A percentile compares a stretch with the other conserved stretches of the same genome.
Evolutionary conservation across 2,888 invertebrate genomes (phyloP).

Genomic region (Pasiphila rectangulata): DNA sequence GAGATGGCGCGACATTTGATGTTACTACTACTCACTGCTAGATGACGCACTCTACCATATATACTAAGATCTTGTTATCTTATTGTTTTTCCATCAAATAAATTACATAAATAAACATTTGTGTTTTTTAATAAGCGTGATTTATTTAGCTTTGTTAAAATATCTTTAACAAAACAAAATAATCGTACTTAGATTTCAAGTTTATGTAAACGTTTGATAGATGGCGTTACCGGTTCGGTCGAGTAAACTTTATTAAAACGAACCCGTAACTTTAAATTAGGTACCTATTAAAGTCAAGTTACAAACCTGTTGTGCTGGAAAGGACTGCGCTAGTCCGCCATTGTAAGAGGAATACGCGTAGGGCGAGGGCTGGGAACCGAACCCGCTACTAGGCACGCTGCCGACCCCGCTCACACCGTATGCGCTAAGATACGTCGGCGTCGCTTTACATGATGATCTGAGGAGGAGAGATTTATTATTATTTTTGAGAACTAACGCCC

Average conservation of each 20-base stretch:
- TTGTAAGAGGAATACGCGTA: constrained; percentile 80
- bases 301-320: constrained; percentile 81
- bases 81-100: no score
- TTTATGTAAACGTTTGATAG: neutral
- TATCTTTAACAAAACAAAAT: no score
- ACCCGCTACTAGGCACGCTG: constrained; percentile 67
- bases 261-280: no score
- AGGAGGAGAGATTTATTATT: neutral
- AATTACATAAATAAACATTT: no score
- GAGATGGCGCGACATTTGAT: constrained; percentile 4
- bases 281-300: neutral
- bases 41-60: no score
- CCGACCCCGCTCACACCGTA: constrained; percentile 74
- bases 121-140: no score
- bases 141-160: no score
- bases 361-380: constrained; percentile 67
- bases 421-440: constrained; percentile 74
- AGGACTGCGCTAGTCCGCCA: constrained; percentile 75
- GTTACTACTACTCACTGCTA: neutral
- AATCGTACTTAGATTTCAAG: no score
- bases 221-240: constrained; percentile 9
- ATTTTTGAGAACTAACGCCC: no score
- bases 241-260: no score
- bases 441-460: constrained; percentile 82
- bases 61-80: no score